Conservation (phyloP, 1,140 invertebrate genomes). For the Drosophila pallidifrons region DNA sequence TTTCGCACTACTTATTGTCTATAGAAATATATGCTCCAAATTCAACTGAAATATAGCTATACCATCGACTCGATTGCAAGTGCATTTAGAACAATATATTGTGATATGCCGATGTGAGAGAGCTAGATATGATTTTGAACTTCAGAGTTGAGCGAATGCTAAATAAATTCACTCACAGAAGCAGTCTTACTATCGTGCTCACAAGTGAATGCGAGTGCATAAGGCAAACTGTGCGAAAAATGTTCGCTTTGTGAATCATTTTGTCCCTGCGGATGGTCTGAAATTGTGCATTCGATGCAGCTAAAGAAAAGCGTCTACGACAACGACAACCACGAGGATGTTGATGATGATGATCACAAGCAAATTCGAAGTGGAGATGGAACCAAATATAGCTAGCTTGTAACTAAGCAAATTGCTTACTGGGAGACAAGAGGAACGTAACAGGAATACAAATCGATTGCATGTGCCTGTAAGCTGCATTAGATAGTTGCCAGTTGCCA, state of each 20-base stretch:
- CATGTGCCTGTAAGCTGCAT: constrained; percentile 38
- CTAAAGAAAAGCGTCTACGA: constrained; percentile 15
- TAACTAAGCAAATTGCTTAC: constrained; percentile 25
- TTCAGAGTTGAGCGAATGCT: constrained; percentile 28
- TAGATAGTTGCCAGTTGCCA: constrained; percentile 32
- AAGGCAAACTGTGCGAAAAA: constrained; percentile 72
- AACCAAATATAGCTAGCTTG: constrained; percentile 21
- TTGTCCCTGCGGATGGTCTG: constrained; percentile 48
- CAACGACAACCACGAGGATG: constrained; percentile 20
- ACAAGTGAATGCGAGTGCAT: constrained; percentile 41
- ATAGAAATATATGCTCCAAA: too few relatives aligned
- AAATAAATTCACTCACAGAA: constrained; percentile 58
- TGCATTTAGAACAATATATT: not conserved
- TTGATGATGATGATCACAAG: constrained; percentile 4
- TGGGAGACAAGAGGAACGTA: constrained; percentile 10
- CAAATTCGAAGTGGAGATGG: not conserved
- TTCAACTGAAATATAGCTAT: not conserved
- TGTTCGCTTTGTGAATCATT: constrained; percentile 66
- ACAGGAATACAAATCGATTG: constrained; percentile 55
- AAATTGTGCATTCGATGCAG: constrained; percentile 52
- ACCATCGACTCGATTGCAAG: not conserved
- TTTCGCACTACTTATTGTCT: not conserved
- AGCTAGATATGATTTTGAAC: constrained; percentile 21
- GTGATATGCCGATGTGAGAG: not conserved
- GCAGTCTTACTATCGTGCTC: constrained; percentile 43